Evolutionary conservation across 2,113 vertebrate species (phyloP).

Genomic region (Neogale vison): DNA sequence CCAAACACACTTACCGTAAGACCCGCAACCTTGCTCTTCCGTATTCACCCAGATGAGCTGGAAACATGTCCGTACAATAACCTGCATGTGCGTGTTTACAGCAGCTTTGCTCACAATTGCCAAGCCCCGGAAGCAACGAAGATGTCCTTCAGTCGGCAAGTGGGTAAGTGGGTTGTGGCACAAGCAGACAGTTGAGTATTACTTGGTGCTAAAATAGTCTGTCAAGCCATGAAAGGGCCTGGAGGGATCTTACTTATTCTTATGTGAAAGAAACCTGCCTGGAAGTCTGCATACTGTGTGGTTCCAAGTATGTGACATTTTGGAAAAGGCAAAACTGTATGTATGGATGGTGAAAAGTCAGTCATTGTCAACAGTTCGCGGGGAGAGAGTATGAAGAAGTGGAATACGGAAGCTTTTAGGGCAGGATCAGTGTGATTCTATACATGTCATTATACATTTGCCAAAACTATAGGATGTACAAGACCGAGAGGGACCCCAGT

Average conservation of each 20-base stretch:
- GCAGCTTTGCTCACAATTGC: neutral
- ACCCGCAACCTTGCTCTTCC: neutral
- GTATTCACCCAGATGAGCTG: neutral
- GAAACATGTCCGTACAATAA: neutral
- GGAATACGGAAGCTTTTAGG: neutral
- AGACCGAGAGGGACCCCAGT: neutral
- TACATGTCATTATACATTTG: neutral
- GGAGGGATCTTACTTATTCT: neutral
- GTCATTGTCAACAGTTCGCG: neutral
- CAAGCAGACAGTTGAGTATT: neutral
- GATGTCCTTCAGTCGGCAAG: neutral
- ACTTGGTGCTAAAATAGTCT: neutral
- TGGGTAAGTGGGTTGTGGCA: neutral
- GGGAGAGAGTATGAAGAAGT: neutral
- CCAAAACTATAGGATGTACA: neutral
- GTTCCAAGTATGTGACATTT: neutral
- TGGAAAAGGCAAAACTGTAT: neutral
- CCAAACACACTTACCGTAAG: no score
- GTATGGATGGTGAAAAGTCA: neutral
- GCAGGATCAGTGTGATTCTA: neutral
- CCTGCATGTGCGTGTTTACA: no score
- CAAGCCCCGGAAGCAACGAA: neutral
- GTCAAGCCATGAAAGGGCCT: neutral
- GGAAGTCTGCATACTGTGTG: neutral
- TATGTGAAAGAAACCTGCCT: neutral